Evolutionary conservation across 2,797 vertebrate species (phyloP), one percentile per base, ranked within the genome.

Genomic region (Craterocephalus amniculus): DNA sequence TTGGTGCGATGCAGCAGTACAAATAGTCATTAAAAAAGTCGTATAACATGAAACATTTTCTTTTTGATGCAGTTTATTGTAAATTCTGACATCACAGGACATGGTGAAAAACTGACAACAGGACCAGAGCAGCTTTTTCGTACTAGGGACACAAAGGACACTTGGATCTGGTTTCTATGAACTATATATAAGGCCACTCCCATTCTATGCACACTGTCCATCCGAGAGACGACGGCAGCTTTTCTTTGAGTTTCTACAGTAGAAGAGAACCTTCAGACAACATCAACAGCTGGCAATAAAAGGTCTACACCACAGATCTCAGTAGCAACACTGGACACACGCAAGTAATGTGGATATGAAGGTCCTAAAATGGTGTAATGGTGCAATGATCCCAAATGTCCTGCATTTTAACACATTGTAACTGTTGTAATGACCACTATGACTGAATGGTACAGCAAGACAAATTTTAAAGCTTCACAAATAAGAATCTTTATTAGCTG

Each of bases 161-260:
- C 83, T 86, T 81, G n/a, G 26, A 76, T 63, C 61, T 34, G 26
- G 81, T 14, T 9, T 55, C 31, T 61, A 78, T 73, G 26, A 27
- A 83, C 74, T 61, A 29, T 61, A 57, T 81, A 74, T 87, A 90
- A 92, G 90, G 89, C 87, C 85, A 87, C 79, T 87, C 66, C 78
- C 85, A 76, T 72, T 69, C 20, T n/a, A 45, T 8, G 16, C 31
- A 49, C 35, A 31, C 84, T 87, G 88, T 90, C 87, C 62, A 66
- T 88, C 72, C 81, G 68, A 77, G 76, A 84, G 72, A 79, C 26
- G 68, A 85, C 79, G 78, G 78, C 67, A 58, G 73, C 72, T 68
- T 72, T 31, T 65, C 26, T 45, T 76, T 10, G 40, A 62, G 67
- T 64, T 68, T 71, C 59, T 0, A 8, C 35, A 29, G 72, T 40